Evolutionary conservation across 2,888 invertebrate species (phyloP).

Genomic region (Drosophila prostipennis): DNA sequence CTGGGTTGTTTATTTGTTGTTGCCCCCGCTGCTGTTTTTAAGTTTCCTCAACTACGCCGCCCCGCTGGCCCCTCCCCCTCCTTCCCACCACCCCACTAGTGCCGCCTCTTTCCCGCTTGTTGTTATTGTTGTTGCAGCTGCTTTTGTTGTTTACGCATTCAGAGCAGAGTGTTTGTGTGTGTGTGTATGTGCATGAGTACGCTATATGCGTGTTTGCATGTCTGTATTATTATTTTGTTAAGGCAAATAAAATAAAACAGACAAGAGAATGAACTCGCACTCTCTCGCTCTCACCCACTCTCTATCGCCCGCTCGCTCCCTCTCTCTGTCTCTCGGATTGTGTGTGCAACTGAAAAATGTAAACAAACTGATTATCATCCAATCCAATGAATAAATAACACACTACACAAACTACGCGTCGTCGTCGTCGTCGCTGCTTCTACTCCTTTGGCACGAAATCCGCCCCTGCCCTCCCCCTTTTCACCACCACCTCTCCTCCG

Average conservation of each 20-base stretch:
- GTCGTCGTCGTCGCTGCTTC: slow-evolving; percentile 37
- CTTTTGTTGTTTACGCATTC: slow-evolving; percentile 71
- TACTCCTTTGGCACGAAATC: slow-evolving; percentile 58
- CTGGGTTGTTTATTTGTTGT: slow-evolving; percentile 44
- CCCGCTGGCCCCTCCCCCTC: background rate
- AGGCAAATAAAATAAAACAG: slow-evolving; percentile 74
- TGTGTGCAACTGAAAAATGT: slow-evolving; percentile 81
- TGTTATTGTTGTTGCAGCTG: slow-evolving; percentile 70
- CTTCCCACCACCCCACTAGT: background rate
- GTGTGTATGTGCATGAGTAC: slow-evolving; percentile 4
- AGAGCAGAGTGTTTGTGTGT: slow-evolving; percentile 29
- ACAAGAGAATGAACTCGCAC: slow-evolving; percentile 47
- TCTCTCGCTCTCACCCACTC: slow-evolving; percentile 13
- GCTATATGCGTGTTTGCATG: slow-evolving; percentile 54
- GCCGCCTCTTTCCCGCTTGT: slow-evolving; percentile 1
- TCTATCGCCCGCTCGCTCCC: slow-evolving; percentile 1
- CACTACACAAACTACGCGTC: slow-evolving; percentile 49
- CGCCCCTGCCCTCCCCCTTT: slow-evolving; percentile 2
- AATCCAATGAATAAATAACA: slow-evolving; percentile 83
- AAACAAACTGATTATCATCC: slow-evolving; percentile 83
- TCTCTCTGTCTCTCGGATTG: slow-evolving; percentile 11
- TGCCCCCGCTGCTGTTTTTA: slow-evolving; percentile 58
- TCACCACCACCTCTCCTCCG: background rate
- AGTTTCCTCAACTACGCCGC: slow-evolving; percentile 34
- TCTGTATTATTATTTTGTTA: slow-evolving; percentile 77